phyloP scores from a whole-genome alignment of 2,113 vertebrate species.

The Urocynchramus pylzowi region DNA sequence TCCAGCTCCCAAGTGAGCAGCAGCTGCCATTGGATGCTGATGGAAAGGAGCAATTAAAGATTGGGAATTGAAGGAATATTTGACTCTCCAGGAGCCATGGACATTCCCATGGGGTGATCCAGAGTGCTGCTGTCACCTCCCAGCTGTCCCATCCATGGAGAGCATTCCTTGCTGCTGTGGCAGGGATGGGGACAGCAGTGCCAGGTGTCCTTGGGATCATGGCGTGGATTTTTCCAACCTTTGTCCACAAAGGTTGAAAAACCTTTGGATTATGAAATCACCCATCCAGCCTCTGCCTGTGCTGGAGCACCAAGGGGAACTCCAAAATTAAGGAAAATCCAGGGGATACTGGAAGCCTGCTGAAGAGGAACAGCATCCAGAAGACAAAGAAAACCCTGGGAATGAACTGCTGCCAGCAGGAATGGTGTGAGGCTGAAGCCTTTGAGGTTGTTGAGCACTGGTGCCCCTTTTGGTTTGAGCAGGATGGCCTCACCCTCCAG shows the following conservation, averaged over 20 bases:
- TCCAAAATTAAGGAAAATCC: background rate
- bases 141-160: background rate
- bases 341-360: background rate
- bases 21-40: slow-evolving; percentile 8
- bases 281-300: background rate
- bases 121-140: background rate
- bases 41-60: background rate
- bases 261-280: background rate
- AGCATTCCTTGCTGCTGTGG: background rate
- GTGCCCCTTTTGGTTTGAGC: background rate
- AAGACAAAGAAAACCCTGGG: background rate
- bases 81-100: background rate
- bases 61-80: background rate
- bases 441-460: background rate
- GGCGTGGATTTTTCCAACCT: background rate
- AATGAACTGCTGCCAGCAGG: background rate
- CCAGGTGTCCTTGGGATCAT: background rate
- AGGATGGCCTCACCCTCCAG: slow-evolving; percentile 18
- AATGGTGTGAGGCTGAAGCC: background rate
- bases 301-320: background rate
- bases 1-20: background rate
- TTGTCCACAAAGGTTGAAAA: background rate
- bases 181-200: background rate
- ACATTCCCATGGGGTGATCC: rapidly evolving
- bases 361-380: background rate